Conservation (phyloP, 1,140 invertebrate species). For the Bathynomus jamesi region DNA sequence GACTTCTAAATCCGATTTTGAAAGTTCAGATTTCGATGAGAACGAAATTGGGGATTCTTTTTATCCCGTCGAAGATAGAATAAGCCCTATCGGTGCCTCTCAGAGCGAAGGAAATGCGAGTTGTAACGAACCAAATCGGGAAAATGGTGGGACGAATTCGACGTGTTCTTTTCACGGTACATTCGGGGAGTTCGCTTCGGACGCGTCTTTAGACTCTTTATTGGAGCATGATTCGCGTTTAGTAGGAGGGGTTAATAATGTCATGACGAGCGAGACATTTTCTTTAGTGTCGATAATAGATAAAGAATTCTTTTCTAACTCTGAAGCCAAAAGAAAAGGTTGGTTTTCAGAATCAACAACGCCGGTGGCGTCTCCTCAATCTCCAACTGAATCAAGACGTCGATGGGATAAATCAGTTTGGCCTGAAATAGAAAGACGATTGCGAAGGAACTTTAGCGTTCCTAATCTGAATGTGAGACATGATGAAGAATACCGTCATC, state of each 20-base stretch:
- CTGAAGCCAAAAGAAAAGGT: neutral
- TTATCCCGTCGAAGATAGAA: conserved; percentile 14
- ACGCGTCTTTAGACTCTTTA: conserved; percentile 23
- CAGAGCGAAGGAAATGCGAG: conserved; percentile 8
- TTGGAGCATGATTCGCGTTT: neutral
- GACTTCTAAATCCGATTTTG: neutral
- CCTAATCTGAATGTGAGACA: conserved; percentile 23
- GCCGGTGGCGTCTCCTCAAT: conserved; percentile 18
- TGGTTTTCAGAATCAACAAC: conserved; percentile 7
- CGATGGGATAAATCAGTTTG: conserved; percentile 34
- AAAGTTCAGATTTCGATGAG: conserved; percentile 8
- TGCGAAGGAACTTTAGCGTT: conserved; percentile 29
- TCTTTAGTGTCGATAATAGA: neutral
- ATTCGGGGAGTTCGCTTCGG: conserved; percentile 5
- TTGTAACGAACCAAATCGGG: too few relatives aligned
- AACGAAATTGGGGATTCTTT: neutral
- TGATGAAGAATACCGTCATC: too few relatives aligned
- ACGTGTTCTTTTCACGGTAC: neutral
- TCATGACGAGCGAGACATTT: neutral
- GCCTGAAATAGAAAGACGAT: conserved; percentile 28
- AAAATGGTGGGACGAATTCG: conserved; percentile 10
- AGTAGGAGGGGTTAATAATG: neutral
- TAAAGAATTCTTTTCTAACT: neutral
- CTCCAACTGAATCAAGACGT: conserved; percentile 28
- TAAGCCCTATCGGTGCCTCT: conserved; percentile 15